Percentiles rank a stretch among this genome's conserved stretches.
Evolutionary conservation across 1,140 invertebrate species (phyloP).

Genomic region (Oppia nitens): DNA sequence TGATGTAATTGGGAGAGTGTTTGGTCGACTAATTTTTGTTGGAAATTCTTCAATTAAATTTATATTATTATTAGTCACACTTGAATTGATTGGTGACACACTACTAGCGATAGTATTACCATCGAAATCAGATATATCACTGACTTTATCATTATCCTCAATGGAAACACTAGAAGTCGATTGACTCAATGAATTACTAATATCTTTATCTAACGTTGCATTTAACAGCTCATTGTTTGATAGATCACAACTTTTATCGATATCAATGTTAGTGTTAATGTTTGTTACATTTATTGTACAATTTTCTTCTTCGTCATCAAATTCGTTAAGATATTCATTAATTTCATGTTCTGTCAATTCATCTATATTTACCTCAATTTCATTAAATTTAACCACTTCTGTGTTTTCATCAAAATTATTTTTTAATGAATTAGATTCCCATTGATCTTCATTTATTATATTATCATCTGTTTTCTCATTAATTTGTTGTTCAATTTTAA

Average conservation of each 20-base stretch:
- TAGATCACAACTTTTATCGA: background rate
- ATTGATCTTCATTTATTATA: background rate
- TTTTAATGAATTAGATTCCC: background rate
- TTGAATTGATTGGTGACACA: background rate
- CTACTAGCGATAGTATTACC: background rate
- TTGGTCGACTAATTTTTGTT: background rate
- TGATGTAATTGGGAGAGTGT: background rate
- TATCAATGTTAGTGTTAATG: background rate
- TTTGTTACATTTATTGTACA: background rate
- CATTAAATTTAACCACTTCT: slow-evolving; percentile 58
- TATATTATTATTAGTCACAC: background rate
- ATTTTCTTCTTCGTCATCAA: background rate
- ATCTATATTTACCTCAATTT: slow-evolving; percentile 37
- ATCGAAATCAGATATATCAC: background rate
- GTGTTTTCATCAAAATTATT: background rate
- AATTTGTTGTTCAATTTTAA: too few species aligned
- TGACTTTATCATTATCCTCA: background rate
- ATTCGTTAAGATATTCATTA: slow-evolving; percentile 21
- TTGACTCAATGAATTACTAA: background rate
- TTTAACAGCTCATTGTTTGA: background rate
- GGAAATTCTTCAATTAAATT: background rate
- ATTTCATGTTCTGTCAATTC: slow-evolving; percentile 15
- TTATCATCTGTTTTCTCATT: too few species aligned
- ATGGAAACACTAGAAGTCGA: background rate
- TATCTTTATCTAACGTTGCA: background rate